A percentile compares a stretch with the other conserved stretches of the same genome.
These are phyloP conservation scores for Xiphias gladius DNA, from an alignment of 2,113 vertebrate species.

Conservation along the genomic window DNA sequence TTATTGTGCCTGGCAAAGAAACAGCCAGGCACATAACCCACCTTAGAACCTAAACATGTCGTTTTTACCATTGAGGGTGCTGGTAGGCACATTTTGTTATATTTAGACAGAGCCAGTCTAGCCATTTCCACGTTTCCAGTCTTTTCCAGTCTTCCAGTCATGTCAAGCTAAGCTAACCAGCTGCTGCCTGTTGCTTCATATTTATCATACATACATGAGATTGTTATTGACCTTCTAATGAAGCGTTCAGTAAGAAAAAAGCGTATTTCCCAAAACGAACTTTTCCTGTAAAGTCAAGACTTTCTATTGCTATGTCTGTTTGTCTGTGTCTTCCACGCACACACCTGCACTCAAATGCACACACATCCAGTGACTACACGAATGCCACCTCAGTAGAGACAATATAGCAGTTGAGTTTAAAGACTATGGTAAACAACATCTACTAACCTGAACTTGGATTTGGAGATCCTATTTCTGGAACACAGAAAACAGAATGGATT, in stretches of 20 bases:
- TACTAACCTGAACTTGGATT: slow-evolving; percentile 99
- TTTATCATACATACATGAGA: background rate
- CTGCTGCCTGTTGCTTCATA: background rate
- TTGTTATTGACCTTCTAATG: background rate
- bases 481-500: slow-evolving; percentile 91
- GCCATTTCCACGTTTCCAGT: background rate
- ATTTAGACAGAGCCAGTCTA: background rate
- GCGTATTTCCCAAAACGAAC: background rate
- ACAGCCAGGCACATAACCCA: background rate
- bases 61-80: background rate
- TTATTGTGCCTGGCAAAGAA: background rate
- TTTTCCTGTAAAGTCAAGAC: background rate
- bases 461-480: slow-evolving; percentile 99
- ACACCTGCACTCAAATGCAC: slow-evolving; percentile 5
- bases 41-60: too few species aligned
- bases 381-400: slow-evolving; percentile 52
- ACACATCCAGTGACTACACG: slow-evolving; percentile 34
- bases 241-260: background rate
- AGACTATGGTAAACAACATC: slow-evolving; percentile 72
- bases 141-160: too few species aligned
- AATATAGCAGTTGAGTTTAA: slow-evolving; percentile 49
- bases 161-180: background rate
- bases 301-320: background rate
- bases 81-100: too few species aligned
- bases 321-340: background rate